Percentiles rank a stretch among this genome's conserved stretches.
phyloP scores from a whole-genome alignment of 2,797 vertebrate species.

The Buceros bicornis region DNA sequence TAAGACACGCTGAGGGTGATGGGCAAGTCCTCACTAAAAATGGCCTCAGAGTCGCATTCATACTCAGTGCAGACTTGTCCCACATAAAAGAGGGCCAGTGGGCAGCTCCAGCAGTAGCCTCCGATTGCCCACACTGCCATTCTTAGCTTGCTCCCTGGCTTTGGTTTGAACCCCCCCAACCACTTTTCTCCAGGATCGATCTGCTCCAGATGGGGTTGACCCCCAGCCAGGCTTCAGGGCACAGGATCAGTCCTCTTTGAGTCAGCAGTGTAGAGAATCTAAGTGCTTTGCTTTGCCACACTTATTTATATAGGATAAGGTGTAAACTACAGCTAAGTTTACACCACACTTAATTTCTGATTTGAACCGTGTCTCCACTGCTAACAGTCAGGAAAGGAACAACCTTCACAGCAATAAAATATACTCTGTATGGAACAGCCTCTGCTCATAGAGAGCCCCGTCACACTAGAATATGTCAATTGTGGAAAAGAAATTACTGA shows the following conservation, averaged over 20 bases:
- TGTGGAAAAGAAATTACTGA: neutral
- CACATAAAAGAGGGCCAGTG: neutral
- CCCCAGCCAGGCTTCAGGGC: neutral
- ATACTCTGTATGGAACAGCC: neutral
- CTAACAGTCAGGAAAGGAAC: neutral
- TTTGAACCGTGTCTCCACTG: neutral
- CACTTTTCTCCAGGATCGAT: neutral
- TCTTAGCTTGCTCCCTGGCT: neutral
- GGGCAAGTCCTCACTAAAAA: neutral
- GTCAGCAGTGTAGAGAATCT: neutral
- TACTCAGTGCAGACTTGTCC: neutral
- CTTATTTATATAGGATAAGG: neutral
- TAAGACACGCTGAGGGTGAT: neutral
- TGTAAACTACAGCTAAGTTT: neutral
- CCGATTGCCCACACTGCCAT: neutral
- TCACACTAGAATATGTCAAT: neutral
- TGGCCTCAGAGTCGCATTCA: neutral
- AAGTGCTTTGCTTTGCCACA: neutral
- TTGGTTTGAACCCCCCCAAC: neutral
- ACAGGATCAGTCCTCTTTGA: neutral
- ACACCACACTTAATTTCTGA: neutral
- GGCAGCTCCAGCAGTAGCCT: neutral
- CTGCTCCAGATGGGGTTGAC: neutral
- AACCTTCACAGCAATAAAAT: neutral
- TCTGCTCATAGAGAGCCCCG: neutral